phyloP scores from a whole-genome alignment of 1,140 invertebrate genomes.

The Pseudomyrmex concolor region DNA sequence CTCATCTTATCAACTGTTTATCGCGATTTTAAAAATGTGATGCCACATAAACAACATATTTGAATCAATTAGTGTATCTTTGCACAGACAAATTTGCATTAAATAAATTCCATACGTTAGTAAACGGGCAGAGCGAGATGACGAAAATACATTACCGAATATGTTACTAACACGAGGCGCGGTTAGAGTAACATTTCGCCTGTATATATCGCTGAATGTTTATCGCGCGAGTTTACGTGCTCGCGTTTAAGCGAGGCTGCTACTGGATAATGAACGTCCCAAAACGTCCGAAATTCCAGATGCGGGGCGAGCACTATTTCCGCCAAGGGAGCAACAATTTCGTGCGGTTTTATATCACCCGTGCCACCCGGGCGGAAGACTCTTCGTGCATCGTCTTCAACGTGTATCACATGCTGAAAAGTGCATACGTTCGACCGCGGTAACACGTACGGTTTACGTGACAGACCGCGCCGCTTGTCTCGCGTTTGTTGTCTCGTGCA shows the following conservation, averaged over 20 bases:
- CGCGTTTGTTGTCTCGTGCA: constrained; percentile 1
- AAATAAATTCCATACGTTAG: too few relatives aligned
- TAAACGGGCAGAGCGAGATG: too few relatives aligned
- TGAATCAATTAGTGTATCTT: too few relatives aligned
- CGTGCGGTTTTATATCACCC: constrained; percentile 69
- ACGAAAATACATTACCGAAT: too few relatives aligned
- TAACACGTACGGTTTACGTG: constrained; percentile 59
- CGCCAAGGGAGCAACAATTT: constrained; percentile 73
- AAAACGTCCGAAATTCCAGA: constrained; percentile 70
- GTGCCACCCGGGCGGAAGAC: not conserved
- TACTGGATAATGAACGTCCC: constrained; percentile 70
- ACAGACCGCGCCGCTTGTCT: constrained; percentile 5
- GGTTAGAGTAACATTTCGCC: too few relatives aligned
- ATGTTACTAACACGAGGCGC: too few relatives aligned
- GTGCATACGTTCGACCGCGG: constrained; percentile 14
- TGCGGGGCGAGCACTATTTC: constrained; percentile 66
- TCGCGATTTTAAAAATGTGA: too few relatives aligned
- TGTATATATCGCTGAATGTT: constrained; percentile 46
- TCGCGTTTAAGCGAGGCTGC: constrained; percentile 63
- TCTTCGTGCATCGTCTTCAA: constrained; percentile 46
- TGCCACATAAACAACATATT: too few relatives aligned
- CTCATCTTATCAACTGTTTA: too few relatives aligned
- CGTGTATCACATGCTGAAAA: constrained; percentile 60
- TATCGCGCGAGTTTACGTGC: constrained; percentile 57
- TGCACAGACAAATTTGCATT: too few relatives aligned